Evolutionary conservation across 1,140 invertebrate genomes (phyloP), one percentile per base, ranked within the genome.

Genomic region (Antheraea pernyi): DNA sequence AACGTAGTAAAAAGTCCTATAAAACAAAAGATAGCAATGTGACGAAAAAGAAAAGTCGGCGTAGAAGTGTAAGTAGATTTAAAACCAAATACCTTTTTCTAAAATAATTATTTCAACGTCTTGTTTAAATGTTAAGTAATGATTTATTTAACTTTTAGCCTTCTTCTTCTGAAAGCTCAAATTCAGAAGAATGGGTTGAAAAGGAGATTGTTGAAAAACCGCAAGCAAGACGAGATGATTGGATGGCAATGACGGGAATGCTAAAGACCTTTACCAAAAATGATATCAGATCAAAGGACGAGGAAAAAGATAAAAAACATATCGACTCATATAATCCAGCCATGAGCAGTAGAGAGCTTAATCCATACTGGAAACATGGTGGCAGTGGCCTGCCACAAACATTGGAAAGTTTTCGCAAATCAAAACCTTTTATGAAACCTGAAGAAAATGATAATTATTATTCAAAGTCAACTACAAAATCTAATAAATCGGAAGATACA

Each of bases 331-430:
- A 95, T 77, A 93, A 97, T 94, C 95, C 96, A 53, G 95, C 95
- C 3, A 95, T 95, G 73, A 96, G 95, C 82, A 86, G 82, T 3
- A 93, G 94, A 80, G 98, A 99, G 93, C 91, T 98, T 61, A 99
- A 99, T 94, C 98, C 97, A 1, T 97, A 98, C 86, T 98, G 97
- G 97, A 98, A 97, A 93, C 93, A 96, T 91, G 97, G 97, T 69
- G 98, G 98, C 11, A 95, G 93, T 61, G 98, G 98, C 16, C 85
- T 98, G 67, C 97, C 96, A 30, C 78, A 83, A 84, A 78, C 85
- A 70, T 59, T 76, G 30, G 78, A 90, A 37, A 74, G 69, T 61
- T 80, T 80, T 68, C 65, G 77, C 18, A 78, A 82, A 84, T 79
- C 91, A 7, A 85, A 75, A 76, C 83, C 89, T 75, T 96, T 92